Base-by-base conservation (phyloP, 1,140 invertebrate species). In the Papilio machaon region DNA sequence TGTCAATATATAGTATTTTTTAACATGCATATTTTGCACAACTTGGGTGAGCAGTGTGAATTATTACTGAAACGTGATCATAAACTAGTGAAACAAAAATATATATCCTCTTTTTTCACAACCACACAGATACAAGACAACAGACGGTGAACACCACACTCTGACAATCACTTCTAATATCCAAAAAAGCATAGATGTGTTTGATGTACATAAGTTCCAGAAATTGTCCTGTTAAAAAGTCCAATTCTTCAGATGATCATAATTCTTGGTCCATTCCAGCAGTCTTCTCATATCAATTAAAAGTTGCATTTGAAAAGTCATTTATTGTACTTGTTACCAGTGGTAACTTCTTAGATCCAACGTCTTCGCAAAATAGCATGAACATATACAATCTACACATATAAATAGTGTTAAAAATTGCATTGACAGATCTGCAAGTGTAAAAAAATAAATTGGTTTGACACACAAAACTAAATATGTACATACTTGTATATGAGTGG, bases 401-500 rank as follows among this genome's bases (percentile, higher is more conserved):
- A 85, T 80, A 82, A 81, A 35, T 82, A 82, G 81, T 86, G 83
- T 85, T 82, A 84, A 87, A 87, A 85, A 83, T 67, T 82, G 84
- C 82, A 70, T 58, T 77, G 78, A 84, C 67, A 87, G 64, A 67
- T 88, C 91, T 93, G 91, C 85, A 92, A 91, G 91, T 91, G 91
- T 90, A 86, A 78, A 78, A 78, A 77, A 87, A 89, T 82, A 86
- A 74, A 84, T 83, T 85, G 82, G 73, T 84, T 82, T 82, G 80
- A 79, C 75, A 80, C 60, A 80, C 43, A 79, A 75, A 58, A 75
- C 43, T 10, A 60, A 80, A 49, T 82, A 58, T 73, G 81, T 93
- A 96, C 96, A 96, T 97, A 99, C 98, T 97, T 97, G 95, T 98
- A 99, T 86, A 97, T 96, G 79, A 97, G 95, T 23, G 98, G 98